phyloP scores from a whole-genome alignment of 2,888 invertebrate species.

The Zygaena filipendulae region DNA sequence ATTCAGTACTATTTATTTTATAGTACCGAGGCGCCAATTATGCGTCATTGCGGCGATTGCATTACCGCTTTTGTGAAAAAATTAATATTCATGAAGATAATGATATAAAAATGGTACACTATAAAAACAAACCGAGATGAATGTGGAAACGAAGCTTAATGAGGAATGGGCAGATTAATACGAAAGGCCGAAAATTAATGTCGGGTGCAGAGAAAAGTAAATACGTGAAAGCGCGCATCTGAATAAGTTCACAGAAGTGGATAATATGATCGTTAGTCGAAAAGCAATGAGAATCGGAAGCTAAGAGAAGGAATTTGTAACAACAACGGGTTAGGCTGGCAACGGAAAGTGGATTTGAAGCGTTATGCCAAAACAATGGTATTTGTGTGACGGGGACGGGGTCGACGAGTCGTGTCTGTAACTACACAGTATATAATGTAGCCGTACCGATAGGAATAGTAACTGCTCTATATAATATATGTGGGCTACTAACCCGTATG shows the following conservation, averaged over 20 bases:
- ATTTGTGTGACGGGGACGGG: slow-evolving; percentile 38
- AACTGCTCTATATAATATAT: slow-evolving; percentile 52
- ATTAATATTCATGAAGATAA: slow-evolving; percentile 63
- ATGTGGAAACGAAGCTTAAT: slow-evolving; percentile 38
- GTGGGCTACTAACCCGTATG: slow-evolving; percentile 72
- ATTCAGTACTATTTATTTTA: slow-evolving; percentile 25
- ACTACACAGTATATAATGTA: slow-evolving; percentile 33
- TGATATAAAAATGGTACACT: slow-evolving; percentile 48
- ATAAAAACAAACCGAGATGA: slow-evolving; percentile 27
- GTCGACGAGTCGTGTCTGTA: slow-evolving; percentile 34
- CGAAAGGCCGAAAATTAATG: slow-evolving; percentile 35
- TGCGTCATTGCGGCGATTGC: slow-evolving; percentile 64
- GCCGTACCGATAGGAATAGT: slow-evolving; percentile 45
- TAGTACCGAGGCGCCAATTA: slow-evolving; percentile 29
- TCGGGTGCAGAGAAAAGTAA: slow-evolving; percentile 56
- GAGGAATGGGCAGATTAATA: slow-evolving; percentile 37
- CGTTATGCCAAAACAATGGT: slow-evolving; percentile 56
- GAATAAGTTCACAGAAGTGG: slow-evolving; percentile 40
- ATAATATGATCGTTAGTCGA: slow-evolving; percentile 59
- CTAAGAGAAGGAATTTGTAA: slow-evolving; percentile 40
- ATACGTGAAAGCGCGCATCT: slow-evolving; percentile 50
- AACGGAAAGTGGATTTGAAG: slow-evolving; percentile 60
- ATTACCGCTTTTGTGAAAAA: slow-evolving; percentile 67
- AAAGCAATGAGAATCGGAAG: slow-evolving; percentile 62
- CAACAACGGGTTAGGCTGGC: slow-evolving; percentile 59